Conservation (phyloP, 2,797 vertebrate genomes). For the Sebastes miniatus region DNA sequence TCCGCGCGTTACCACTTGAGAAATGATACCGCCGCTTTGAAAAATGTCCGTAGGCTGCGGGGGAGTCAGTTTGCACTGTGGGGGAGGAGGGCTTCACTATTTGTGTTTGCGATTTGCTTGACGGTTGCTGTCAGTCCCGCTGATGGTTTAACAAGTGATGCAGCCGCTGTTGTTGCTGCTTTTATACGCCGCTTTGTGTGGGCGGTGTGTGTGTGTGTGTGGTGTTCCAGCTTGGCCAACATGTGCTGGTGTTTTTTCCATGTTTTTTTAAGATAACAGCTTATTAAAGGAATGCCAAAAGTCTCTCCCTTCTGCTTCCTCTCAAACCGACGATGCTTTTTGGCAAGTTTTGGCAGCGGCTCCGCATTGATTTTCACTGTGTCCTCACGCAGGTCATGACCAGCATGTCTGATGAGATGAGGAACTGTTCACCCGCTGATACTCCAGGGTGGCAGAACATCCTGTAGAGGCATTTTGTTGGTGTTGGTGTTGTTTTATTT, state of each 20-base stretch:
- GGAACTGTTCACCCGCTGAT: background rate
- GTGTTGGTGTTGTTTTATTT: background rate
- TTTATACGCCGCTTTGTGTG: conserved; percentile 36
- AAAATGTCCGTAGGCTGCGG: conserved; percentile 19
- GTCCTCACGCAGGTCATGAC: conserved; percentile 28
- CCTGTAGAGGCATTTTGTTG: background rate
- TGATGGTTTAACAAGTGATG: conserved; percentile 45
- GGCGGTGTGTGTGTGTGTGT: conserved; percentile 14
- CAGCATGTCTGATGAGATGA: conserved; percentile 24
- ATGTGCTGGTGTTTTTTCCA: conserved; percentile 26
- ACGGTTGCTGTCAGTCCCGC: conserved; percentile 36
- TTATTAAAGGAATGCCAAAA: conserved; percentile 45
- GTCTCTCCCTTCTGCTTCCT: conserved; percentile 10
- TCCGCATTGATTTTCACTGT: conserved; percentile 39
- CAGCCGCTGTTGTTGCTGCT: conserved; percentile 14
- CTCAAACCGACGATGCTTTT: background rate
- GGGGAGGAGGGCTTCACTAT: conserved; percentile 26
- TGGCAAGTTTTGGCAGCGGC: conserved; percentile 26
- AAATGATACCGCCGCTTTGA: conserved; percentile 16
- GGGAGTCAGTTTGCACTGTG: conserved; percentile 10
- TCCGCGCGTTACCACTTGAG: conserved; percentile 14
- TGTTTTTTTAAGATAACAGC: conserved; percentile 21
- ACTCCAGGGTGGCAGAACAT: conserved; percentile 18
- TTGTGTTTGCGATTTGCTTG: conserved; percentile 41
- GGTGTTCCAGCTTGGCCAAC: conserved; percentile 16